Conservation (phyloP, 2,113 vertebrate genomes). For the rat (Rattus norvegicus) region DNA sequence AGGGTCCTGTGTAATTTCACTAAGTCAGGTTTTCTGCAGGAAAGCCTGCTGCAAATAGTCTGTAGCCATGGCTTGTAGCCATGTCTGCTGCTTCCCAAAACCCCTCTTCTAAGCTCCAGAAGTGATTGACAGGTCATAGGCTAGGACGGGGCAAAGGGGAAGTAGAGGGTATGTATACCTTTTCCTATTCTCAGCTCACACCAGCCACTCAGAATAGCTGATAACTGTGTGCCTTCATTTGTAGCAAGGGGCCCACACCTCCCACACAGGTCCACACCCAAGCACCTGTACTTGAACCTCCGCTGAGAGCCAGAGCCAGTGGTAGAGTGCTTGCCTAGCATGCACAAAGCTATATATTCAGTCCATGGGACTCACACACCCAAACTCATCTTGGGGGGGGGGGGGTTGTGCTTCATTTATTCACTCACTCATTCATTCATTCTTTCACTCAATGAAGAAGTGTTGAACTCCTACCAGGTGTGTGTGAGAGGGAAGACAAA, state of each 20-base stretch:
- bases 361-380: neutral
- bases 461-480: neutral
- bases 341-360: neutral
- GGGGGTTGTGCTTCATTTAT: neutral
- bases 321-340: neutral
- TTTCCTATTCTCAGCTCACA: neutral
- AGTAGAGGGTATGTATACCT: rapidly evolving
- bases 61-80: neutral
- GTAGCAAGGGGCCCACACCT: rapidly evolving
- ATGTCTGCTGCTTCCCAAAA: neutral
- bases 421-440: neutral
- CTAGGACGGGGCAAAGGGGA: neutral
- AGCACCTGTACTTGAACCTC: neutral
- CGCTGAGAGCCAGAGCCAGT: neutral
- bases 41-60: neutral
- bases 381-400: neutral
- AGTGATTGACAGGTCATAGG: neutral
- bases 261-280: neutral
- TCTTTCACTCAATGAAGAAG: neutral
- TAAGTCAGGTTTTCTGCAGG: neutral
- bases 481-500: neutral
- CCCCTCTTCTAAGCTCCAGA: neutral
- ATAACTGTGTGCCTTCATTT: neutral
- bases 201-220: neutral
- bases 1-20: neutral